Conservation (phyloP, 2,797 vertebrate genomes). For the Rhincodon typus region DNA sequence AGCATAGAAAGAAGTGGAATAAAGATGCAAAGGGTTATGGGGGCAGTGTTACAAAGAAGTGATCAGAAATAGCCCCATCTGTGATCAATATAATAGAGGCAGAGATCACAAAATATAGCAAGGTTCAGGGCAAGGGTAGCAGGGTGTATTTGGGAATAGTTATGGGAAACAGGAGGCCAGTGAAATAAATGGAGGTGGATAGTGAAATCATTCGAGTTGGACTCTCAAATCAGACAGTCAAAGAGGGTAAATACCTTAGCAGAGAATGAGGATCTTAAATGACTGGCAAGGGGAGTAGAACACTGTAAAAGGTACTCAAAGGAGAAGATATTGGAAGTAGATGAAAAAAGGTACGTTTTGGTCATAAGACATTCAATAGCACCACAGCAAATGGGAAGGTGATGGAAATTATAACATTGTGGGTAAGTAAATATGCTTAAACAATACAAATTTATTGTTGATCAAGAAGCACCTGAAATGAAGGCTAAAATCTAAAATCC, state of each 20-base stretch:
- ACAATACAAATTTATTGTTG: background rate
- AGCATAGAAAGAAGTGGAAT: too few relatives aligned
- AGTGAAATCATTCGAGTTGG: background rate
- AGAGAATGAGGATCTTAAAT: background rate
- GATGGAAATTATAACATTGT: background rate
- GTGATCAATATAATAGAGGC: too few relatives aligned
- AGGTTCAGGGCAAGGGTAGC: too few relatives aligned
- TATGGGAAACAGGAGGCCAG: too few relatives aligned
- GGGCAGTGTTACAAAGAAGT: too few relatives aligned
- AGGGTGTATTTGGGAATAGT: too few relatives aligned
- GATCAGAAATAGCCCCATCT: too few relatives aligned
- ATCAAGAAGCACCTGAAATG: background rate
- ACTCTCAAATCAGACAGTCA: background rate
- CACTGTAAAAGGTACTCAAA: background rate
- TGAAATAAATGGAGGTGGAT: too few relatives aligned
- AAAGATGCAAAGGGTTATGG: background rate
- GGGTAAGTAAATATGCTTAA: background rate
- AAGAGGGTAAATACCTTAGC: background rate
- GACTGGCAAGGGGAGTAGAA: background rate
- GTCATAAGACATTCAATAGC: background rate
- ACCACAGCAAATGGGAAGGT: background rate
- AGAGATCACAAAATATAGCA: too few relatives aligned
- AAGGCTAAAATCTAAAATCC: background rate
- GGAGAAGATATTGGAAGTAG: background rate
- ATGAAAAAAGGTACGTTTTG: background rate